Percentiles rank a stretch among this genome's conserved stretches.
Conservation (phyloP, 2,888 invertebrate genomes). For the Bembecia ichneumoniformis region DNA sequence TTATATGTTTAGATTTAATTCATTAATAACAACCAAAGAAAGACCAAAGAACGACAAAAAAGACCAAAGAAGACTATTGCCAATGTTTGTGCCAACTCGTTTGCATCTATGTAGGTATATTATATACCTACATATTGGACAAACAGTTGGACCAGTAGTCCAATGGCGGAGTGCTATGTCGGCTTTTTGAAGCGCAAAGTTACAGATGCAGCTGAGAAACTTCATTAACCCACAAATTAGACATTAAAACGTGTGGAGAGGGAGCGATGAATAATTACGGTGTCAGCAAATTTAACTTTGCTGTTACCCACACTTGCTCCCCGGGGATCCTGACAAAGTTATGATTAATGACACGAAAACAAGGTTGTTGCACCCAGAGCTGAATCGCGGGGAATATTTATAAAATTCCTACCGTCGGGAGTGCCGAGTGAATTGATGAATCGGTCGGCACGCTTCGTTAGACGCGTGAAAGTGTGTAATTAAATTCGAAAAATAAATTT, state of each 20-base stretch:
- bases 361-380: constrained; percentile 16
- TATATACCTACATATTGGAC: too few relatives aligned
- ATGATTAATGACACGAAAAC: constrained; percentile 27
- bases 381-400: constrained; percentile 20
- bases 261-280: neutral
- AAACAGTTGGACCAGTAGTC: too few relatives aligned
- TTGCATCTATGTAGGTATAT: too few relatives aligned
- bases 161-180: too few relatives aligned
- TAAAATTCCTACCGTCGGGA: constrained; percentile 7
- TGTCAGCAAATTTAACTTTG: neutral
- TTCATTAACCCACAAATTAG: neutral
- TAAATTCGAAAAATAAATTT: too few relatives aligned
- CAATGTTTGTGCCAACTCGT: too few relatives aligned
- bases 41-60: too few relatives aligned
- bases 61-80: too few relatives aligned
- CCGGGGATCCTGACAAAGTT: constrained; percentile 24
- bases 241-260: neutral
- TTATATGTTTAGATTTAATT: too few relatives aligned
- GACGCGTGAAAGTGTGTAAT: neutral
- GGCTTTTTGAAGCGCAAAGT: neutral
- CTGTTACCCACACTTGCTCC: constrained; percentile 13
- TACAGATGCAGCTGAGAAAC: neutral
- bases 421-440: constrained; percentile 3
- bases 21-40: too few relatives aligned
- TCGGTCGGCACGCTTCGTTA: constrained; percentile 4